Evolutionary conservation across 2,888 invertebrate genomes (phyloP).

Genomic region (Caenorhabditis virilis): DNA sequence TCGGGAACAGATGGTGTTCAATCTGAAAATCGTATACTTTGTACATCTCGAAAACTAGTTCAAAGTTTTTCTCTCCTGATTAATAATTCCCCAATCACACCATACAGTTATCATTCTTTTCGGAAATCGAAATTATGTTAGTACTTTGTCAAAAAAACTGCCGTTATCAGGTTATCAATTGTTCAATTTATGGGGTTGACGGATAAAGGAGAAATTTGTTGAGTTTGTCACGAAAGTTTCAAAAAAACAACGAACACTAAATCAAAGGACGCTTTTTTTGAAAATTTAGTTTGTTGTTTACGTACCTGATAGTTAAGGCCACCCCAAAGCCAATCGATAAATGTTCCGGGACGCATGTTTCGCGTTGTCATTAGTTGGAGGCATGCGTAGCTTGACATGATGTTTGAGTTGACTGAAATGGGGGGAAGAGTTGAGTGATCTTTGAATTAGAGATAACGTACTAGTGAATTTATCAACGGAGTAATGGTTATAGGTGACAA

Average conservation of each 20-base stretch:
- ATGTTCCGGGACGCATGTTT: slow-evolving; percentile 60
- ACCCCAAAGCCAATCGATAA: slow-evolving; percentile 67
- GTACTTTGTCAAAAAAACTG: too few relatives aligned
- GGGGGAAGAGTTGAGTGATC: not conserved
- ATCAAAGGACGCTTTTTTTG: not conserved
- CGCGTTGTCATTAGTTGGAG: slow-evolving; percentile 66
- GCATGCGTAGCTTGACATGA: slow-evolving; percentile 65
- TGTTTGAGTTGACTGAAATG: slow-evolving; percentile 58
- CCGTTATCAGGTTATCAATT: too few relatives aligned
- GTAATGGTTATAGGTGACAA: slow-evolving; percentile 67
- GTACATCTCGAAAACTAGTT: too few relatives aligned
- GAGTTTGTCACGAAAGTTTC: not conserved
- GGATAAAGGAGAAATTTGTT: too few relatives aligned
- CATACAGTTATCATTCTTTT: not conserved
- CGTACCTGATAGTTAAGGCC: slow-evolving; percentile 63
- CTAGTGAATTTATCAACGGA: slow-evolving; percentile 65
- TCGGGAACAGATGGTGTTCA: slow-evolving; percentile 66
- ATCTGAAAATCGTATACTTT: slow-evolving; percentile 52
- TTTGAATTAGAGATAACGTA: slow-evolving; percentile 27
- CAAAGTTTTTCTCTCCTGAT: not conserved
- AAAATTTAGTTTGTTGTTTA: not conserved
- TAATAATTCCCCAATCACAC: not conserved
- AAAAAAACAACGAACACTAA: too few relatives aligned
- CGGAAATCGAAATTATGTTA: too few relatives aligned
- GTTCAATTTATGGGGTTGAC: too few relatives aligned